Percentiles rank a stretch among this genome's conserved stretches.
These are phyloP conservation scores for Platycheirus rosarum DNA, from an alignment of 2,888 invertebrate genomes.

Conservation along the genomic window DNA sequence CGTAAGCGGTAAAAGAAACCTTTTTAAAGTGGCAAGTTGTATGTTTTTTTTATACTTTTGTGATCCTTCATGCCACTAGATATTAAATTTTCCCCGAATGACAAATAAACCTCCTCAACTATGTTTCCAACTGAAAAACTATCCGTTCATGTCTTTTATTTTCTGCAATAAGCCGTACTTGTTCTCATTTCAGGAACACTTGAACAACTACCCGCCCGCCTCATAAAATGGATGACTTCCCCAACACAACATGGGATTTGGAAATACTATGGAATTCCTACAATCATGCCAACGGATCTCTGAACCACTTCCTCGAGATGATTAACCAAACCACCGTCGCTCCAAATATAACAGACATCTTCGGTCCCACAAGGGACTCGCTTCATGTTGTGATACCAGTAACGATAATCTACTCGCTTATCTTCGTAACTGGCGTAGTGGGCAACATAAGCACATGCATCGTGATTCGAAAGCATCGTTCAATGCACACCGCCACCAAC, in stretches of 20 bases:
- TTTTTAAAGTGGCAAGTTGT: no score
- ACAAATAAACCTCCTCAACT: no score
- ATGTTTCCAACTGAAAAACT: no score
- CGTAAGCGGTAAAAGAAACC: no score
- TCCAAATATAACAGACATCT: conserved; percentile 62
- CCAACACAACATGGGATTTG: conserved; percentile 60
- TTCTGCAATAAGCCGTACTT: no score
- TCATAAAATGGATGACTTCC: conserved; percentile 61
- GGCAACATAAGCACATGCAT: conserved; percentile 93
- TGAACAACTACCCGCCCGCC: conserved; percentile 2
- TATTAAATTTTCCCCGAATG: no score
- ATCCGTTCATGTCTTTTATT: no score
- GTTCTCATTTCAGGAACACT: conserved; percentile 41
- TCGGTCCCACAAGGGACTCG: conserved; percentile 86
- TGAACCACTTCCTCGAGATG: conserved; percentile 50
- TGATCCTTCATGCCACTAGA: no score
- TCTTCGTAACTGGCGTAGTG: conserved; percentile 90
- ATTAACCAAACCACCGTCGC: conserved; percentile 48
- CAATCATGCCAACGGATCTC: conserved; percentile 41
- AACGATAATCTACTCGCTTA: conserved; percentile 89
- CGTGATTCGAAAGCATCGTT: conserved; percentile 91
- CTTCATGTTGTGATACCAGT: conserved; percentile 87
- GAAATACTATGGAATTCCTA: conserved; percentile 56
- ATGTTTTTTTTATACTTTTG: no score
- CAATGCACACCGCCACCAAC: conserved; percentile 92